Percentiles rank a stretch among this genome's conserved stretches.
phyloP scores from a whole-genome alignment of 2,888 invertebrate species.

The Rhimphoctona megacephalus region DNA sequence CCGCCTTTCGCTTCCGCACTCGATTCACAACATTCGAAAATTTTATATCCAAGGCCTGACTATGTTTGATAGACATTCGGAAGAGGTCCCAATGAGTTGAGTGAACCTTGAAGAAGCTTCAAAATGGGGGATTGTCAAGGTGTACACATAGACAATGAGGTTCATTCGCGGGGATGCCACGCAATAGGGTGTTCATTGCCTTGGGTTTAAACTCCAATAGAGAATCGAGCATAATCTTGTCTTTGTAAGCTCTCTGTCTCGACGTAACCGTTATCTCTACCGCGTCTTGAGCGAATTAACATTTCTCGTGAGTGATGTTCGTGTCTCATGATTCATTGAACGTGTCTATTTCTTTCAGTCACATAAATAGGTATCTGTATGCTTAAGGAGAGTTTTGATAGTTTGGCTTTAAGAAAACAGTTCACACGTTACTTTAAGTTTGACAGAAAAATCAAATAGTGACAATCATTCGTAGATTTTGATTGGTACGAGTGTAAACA shows the following conservation, averaged over 20 bases:
- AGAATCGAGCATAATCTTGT: conserved; percentile 79
- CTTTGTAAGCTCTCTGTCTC: conserved; percentile 78
- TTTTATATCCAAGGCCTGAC: conserved; percentile 67
- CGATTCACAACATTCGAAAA: conserved; percentile 69
- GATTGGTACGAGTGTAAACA: not conserved
- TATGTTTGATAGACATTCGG: conserved; percentile 44
- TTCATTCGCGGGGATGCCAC: not conserved
- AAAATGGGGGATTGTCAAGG: conserved; percentile 30
- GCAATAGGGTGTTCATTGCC: conserved; percentile 58
- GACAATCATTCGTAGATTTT: not conserved
- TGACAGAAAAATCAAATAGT: not conserved
- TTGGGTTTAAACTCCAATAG: conserved; percentile 71
- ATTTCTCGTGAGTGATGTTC: conserved; percentile 52
- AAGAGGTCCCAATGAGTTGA: conserved; percentile 41
- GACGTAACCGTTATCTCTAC: conserved; percentile 27
- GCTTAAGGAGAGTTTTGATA: not conserved
- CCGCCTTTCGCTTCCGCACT: conserved; percentile 40
- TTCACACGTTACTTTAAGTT: not conserved
- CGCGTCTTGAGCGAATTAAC: conserved; percentile 58
- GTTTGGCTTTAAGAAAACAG: not conserved
- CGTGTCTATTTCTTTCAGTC: not conserved
- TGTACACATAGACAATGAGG: conserved; percentile 31
- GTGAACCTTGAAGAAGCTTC: conserved; percentile 31
- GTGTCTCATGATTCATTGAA: conserved; percentile 13
- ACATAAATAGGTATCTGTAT: not conserved